Evolutionary conservation across 2,888 invertebrate species (phyloP), one percentile per base, ranked within the genome.

Genomic region (Cylloceria caligata): DNA sequence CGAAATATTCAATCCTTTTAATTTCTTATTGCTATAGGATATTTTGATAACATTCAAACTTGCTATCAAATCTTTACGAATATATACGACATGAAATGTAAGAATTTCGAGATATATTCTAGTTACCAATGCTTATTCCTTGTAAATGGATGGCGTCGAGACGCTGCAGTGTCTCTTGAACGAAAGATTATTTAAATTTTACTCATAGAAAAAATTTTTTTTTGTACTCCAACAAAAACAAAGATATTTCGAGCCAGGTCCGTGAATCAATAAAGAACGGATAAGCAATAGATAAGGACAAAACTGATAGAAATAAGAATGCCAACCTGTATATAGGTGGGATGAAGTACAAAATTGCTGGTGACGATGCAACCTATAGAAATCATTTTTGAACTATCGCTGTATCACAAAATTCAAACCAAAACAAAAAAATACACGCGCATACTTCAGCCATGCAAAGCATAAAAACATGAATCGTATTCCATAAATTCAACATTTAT

Each of bases 381-480:
- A 34, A 27, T 57, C n/a, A 19, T 65, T 49, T 39, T 65, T 42
- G 16, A 34, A 45, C 62, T 27, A 11, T 74, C 34, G 34, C 11
- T 24, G 42, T 45, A 74, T 39, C 27, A 16, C 19, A 34, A 11
- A 49, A 73, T 30, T 9, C 45, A 67, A 65, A n/a, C n/a, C n/a
- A 39, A 39, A 68, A 78, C 11, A 36, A 69, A 69, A 21, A 39
- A 45, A n/a, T 34, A 65, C 42, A 49, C 60, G 77, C 80, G 83
- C 79, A 88, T 82, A 86, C 84, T 83, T 84, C 81, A 88, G 84
- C 84, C 87, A 88, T 88, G 87, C 88, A 87, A 85, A 84, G 71
- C 72, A 13, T 77, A 84, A 81, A 84, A 84, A 85, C 84, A n/a
- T 83, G 79, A 83, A 86, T 84, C 81, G 83, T 16, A 11, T 19